Conservation (phyloP, 2,888 invertebrate species). For the Drosophila pseudotalamancana region DNA sequence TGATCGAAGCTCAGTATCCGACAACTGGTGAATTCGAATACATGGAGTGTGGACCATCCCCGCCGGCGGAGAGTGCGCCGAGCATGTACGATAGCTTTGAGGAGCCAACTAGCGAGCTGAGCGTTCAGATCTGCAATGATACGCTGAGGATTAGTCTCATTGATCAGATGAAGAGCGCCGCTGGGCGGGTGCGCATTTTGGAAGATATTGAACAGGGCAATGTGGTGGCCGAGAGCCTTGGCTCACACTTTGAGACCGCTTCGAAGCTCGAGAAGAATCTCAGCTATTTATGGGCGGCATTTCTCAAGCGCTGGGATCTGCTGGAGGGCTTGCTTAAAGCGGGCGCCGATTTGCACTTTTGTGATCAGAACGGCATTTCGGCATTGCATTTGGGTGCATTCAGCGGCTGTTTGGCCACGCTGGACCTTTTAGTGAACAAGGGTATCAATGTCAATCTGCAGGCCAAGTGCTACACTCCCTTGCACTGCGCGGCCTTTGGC, state of each 20-base stretch:
- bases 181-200: slow-evolving; percentile 88
- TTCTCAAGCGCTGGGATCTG: slow-evolving; percentile 88
- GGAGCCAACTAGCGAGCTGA: slow-evolving; percentile 88
- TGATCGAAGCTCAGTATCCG: slow-evolving; percentile 89
- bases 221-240: slow-evolving; percentile 86
- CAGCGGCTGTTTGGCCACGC: slow-evolving; percentile 90
- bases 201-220: slow-evolving; percentile 90
- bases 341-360: slow-evolving; percentile 90
- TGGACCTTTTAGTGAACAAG: slow-evolving; percentile 88
- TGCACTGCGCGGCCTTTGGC: slow-evolving; percentile 96
- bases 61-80: slow-evolving; percentile 92
- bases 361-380: slow-evolving; percentile 90
- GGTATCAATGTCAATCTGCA: slow-evolving; percentile 89
- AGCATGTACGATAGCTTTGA: slow-evolving; percentile 93
- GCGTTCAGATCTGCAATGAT: slow-evolving; percentile 90
- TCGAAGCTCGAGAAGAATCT: slow-evolving; percentile 89
- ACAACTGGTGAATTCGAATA: slow-evolving; percentile 88
- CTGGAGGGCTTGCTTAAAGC: slow-evolving; percentile 87
- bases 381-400: slow-evolving; percentile 92
- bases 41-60: slow-evolving; percentile 92
- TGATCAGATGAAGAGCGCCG: slow-evolving; percentile 90
- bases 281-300: slow-evolving; percentile 90
- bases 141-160: slow-evolving; percentile 89
- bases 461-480: slow-evolving; percentile 90
- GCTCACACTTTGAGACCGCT: slow-evolving; percentile 86